A percentile compares a stretch with the other conserved stretches of the same genome.
Conservation (phyloP, 2,113 vertebrate genomes). For the Zosterops borbonicus region DNA sequence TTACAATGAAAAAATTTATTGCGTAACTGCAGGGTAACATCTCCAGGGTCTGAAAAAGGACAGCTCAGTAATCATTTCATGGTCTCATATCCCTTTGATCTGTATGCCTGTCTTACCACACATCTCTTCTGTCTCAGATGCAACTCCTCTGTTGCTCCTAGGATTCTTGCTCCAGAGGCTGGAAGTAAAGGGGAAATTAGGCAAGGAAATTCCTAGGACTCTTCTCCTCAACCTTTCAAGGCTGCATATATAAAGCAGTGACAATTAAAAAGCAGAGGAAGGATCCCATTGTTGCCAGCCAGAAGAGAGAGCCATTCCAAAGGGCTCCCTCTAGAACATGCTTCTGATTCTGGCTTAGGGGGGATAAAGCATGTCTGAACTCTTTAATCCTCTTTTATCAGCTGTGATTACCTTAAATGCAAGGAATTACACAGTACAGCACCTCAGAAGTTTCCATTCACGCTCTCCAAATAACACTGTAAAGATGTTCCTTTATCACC, state of each 20-base stretch:
- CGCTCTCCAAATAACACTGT: rapidly evolving
- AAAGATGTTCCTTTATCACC: background rate
- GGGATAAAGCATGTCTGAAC: rapidly evolving
- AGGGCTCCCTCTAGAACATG: background rate
- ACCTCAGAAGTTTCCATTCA: background rate
- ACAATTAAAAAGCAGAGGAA: background rate
- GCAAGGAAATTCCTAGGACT: background rate
- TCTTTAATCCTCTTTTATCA: background rate
- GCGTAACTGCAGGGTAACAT: background rate
- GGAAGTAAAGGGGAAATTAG: background rate
- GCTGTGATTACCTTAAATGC: background rate
- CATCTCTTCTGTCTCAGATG: background rate
- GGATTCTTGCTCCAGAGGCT: background rate
- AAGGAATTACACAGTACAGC: background rate
- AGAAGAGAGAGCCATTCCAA: background rate
- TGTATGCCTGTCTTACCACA: background rate
- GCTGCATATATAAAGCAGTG: background rate
- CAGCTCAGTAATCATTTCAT: background rate
- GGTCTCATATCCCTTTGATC: background rate
- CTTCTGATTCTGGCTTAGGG: background rate
- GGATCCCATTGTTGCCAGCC: background rate
- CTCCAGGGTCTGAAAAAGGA: background rate
- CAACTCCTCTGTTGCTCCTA: background rate
- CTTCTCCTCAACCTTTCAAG: background rate
- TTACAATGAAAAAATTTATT: background rate